These are phyloP conservation scores for Cheirogaleus medius DNA, from an alignment of 2,113 vertebrate species.

Conservation along the genomic window DNA sequence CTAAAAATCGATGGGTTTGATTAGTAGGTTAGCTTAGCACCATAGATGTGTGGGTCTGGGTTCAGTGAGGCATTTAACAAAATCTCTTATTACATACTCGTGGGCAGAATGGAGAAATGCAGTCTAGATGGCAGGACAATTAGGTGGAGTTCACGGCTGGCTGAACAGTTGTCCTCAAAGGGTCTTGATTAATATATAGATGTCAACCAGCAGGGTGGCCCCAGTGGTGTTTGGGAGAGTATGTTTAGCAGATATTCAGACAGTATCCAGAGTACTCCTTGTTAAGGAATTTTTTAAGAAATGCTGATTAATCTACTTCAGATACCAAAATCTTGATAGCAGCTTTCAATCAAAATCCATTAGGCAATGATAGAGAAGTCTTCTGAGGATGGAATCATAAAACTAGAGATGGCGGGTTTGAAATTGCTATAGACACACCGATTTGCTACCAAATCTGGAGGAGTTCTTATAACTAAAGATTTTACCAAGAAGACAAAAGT, in stretches of 20 bases:
- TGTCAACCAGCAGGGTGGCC: background rate
- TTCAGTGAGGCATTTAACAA: slow-evolving; percentile 39
- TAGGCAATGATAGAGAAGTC: background rate
- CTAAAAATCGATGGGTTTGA: background rate
- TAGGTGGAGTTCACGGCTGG: slow-evolving; percentile 1
- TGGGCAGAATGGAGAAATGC: slow-evolving; percentile 11
- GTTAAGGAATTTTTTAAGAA: background rate
- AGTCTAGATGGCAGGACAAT: background rate
- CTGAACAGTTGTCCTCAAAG: slow-evolving; percentile 4
- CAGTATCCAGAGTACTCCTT: background rate
- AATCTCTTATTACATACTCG: background rate
- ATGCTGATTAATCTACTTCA: background rate
- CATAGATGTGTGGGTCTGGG: background rate
- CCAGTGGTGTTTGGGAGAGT: background rate
- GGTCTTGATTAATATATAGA: slow-evolving; percentile 30
- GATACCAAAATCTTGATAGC: background rate
- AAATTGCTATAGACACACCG: background rate
- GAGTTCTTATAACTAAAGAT: background rate
- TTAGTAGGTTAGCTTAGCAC: background rate
- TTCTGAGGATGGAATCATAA: background rate
- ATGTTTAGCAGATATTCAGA: background rate
- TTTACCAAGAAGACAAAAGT: background rate
- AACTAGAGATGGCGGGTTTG: background rate
- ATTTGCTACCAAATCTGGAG: background rate
- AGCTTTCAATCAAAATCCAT: background rate